Conservation (phyloP, 2,113 vertebrate genomes). For the Sinocyclocheilus anophthalmus region DNA sequence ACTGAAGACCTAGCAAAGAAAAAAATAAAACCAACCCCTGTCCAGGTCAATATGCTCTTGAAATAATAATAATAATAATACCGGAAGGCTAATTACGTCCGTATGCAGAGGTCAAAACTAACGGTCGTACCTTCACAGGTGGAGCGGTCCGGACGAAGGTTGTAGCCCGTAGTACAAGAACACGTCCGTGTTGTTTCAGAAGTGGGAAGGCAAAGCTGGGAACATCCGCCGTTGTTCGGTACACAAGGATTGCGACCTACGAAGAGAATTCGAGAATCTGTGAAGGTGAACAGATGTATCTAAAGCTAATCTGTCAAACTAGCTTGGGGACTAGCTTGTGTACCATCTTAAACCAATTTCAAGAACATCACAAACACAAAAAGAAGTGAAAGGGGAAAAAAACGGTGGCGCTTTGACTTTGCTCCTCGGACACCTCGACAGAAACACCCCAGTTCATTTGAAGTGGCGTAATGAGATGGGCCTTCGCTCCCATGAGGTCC, state of each 20-base stretch:
- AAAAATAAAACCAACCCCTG: background rate
- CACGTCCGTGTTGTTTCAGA: conserved; percentile 83
- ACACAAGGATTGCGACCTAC: conserved; percentile 84
- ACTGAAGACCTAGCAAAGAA: conserved; percentile 77
- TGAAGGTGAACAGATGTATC: background rate
- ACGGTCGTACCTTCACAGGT: conserved; percentile 79
- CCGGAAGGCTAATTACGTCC: background rate
- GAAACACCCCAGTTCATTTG: conserved; percentile 41
- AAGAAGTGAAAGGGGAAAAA: background rate
- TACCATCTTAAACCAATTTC: background rate
- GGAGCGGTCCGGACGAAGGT: conserved; percentile 81
- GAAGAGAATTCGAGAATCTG: background rate
- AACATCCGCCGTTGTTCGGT: conserved; percentile 85
- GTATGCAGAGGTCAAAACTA: background rate
- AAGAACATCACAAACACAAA: conserved; percentile 25
- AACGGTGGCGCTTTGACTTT: background rate
- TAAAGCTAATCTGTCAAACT: background rate
- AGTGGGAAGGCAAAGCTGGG: conserved; percentile 86
- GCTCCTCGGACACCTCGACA: conserved; percentile 41
- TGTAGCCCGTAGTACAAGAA: conserved; percentile 84
- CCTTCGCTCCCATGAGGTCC: conserved; percentile 65
- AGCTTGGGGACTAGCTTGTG: background rate
- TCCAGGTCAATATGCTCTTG: background rate
- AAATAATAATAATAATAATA: background rate
- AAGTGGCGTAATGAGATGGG: conserved; percentile 63